Base-by-base conservation (phyloP, 30 jellyfish, hydroid and myxozoan species). In the Hydractinia symbiolongicarpus region DNA sequence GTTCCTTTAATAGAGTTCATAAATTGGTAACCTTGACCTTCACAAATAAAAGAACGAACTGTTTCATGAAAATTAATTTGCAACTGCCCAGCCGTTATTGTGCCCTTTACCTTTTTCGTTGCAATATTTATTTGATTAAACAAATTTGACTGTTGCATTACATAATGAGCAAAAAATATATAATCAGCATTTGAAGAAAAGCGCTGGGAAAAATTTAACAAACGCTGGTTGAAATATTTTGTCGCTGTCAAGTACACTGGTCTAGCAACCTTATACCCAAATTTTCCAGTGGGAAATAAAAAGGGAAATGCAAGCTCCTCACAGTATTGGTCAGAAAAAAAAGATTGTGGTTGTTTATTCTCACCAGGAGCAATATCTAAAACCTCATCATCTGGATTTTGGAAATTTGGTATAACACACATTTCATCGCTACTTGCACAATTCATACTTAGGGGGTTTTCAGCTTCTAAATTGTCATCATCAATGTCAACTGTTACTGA, bases 1-100 rank as follows among this genome's bases (percentile, higher is more conserved):
- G 88, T 67, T 19, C 88, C 88, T 71, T 81, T 81, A 5, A 81
- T 57, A 5, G 83, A 49, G 16, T 54, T 53, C 88, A 81, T 81
- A 50, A 77, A 77, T 11, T 15, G 54, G 53, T 53, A 77, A 53
- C 58, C 85, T 56, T 77, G 55, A 49, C 60, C 85, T 55, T 60
- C n/a, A 60, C 40, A 55, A 78, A 62, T 60, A 9, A 78, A 78
- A 62, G 40, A 19, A 57, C 20, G 58, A 13, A 79, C 75, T 16
- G 79, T 21, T 53, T 79, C 87, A 44, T 79, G 40, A 79, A 55
- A 79, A 67, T 62, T 79, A 30, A 40, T 50, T 16, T 53, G 54
- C 60, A 78, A 30, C n/a, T 13, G 55, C 21, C 86, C 60, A 16
- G 82, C 86, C 11, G 81, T 78, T 17, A 78, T 60, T 50, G 17